phyloP scores from a whole-genome alignment of 2,888 invertebrate genomes.

The Trichopoda pennipes region DNA sequence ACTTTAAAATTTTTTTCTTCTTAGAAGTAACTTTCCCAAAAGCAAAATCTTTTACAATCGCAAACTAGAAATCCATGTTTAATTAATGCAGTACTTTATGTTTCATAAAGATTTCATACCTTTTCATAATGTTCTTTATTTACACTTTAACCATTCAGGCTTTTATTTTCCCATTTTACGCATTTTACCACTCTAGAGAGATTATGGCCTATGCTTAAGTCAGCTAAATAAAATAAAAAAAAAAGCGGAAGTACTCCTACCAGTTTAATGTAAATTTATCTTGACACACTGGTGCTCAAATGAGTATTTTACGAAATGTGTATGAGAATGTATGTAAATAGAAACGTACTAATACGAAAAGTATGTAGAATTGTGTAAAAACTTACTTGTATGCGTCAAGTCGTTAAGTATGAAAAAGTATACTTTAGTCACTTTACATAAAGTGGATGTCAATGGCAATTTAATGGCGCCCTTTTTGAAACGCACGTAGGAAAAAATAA shows the following conservation, averaged over 20 bases:
- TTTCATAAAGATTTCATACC: slow-evolving; percentile 10
- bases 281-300: slow-evolving; percentile 44
- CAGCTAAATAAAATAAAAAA: slow-evolving; percentile 46
- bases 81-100: no score
- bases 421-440: slow-evolving; percentile 66
- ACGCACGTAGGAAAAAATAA: slow-evolving; percentile 63
- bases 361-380: slow-evolving; percentile 7
- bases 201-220: slow-evolving; percentile 61
- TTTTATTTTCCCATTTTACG: slow-evolving; percentile 50
- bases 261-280: slow-evolving; percentile 46
- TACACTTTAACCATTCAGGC: slow-evolving; percentile 48
- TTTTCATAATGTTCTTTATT: slow-evolving; percentile 1
- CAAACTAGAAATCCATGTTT: no score
- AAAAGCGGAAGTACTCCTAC: slow-evolving; percentile 20
- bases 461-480: slow-evolving; percentile 69
- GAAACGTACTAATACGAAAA: slow-evolving; percentile 14
- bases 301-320: not conserved
- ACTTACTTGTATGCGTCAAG: slow-evolving; percentile 62
- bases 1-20: no score
- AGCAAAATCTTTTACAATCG: no score
- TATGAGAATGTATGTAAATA: not conserved
- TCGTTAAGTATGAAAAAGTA: slow-evolving; percentile 68
- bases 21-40: no score
- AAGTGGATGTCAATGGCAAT: slow-evolving; percentile 71
- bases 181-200: slow-evolving; percentile 58